Conservation (phyloP, 2,797 vertebrate species). For the Typhlichthys subterraneus region DNA sequence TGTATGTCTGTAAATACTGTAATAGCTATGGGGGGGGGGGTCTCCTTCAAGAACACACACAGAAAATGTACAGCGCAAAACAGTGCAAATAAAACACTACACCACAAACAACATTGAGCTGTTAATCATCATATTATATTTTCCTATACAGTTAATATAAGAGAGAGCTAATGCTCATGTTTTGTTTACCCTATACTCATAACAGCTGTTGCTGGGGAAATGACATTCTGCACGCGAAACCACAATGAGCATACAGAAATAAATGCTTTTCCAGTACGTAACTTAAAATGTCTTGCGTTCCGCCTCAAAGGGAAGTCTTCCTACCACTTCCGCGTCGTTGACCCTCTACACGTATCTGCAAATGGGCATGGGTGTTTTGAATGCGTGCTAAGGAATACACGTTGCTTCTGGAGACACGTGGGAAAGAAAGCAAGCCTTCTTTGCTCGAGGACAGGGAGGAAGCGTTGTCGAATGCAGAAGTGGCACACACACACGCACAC, state of each 20-base stretch:
- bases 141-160: neutral
- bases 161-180: neutral
- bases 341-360: no score
- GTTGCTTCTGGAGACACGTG: conserved; percentile 22
- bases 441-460: conserved; percentile 58
- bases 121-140: conserved; percentile 9
- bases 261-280: neutral
- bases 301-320: neutral
- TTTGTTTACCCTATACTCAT: no score
- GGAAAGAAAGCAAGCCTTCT: conserved; percentile 52
- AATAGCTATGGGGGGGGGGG: neutral
- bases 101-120: conserved; percentile 1
- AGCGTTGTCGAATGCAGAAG: conserved; percentile 55
- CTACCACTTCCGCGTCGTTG: no score
- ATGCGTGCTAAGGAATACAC: conserved; percentile 5
- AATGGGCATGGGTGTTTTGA: no score
- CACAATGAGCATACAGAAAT: neutral
- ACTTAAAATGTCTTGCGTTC: no score
- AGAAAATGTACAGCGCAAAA: neutral
- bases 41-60: conserved; percentile 5
- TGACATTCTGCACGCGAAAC: neutral
- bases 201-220: no score
- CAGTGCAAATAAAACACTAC: neutral
- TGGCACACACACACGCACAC: conserved; percentile 13
- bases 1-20: neutral